Evolutionary conservation across 2,797 vertebrate species (phyloP).

Genomic region (Etheostoma perlongum): DNA sequence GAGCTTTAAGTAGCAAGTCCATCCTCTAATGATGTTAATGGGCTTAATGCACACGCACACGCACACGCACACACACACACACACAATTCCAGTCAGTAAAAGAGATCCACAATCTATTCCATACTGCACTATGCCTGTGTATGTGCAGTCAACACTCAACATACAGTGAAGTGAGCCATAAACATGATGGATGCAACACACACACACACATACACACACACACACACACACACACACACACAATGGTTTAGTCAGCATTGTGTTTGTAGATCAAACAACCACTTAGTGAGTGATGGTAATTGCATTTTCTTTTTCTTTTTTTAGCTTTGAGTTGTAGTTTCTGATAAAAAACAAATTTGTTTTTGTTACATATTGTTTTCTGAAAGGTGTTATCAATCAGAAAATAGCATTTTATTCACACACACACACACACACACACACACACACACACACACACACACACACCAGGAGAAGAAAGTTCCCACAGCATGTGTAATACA

Average conservation of each 20-base stretch:
- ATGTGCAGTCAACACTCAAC: not conserved
- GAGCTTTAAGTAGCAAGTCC: slow-evolving; percentile 23
- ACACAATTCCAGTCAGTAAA: slow-evolving; percentile 14
- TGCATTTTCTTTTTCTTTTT: too few relatives aligned
- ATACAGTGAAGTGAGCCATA: slow-evolving; percentile 16
- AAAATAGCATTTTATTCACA: too few relatives aligned
- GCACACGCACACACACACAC: slow-evolving; percentile 1
- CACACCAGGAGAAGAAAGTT: slow-evolving; percentile 1
- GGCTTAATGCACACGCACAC: slow-evolving; percentile 20
- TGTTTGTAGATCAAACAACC: too few relatives aligned
- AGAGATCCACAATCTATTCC: not conserved
- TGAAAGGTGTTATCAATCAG: too few relatives aligned
- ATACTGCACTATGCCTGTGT: not conserved
- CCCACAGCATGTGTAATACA: slow-evolving; percentile 11
- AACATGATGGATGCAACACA: slow-evolving; percentile 32
- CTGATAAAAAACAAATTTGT: too few relatives aligned
- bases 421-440: too few relatives aligned
- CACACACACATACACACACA: not conserved
- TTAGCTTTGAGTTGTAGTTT: too few relatives aligned
- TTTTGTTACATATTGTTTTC: too few relatives aligned
- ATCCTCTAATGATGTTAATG: slow-evolving; percentile 27
- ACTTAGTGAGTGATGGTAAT: too few relatives aligned
- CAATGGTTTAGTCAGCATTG: too few relatives aligned
- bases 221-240: not conserved
- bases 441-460: too few relatives aligned